Base-by-base conservation (phyloP, 2,888 invertebrate species). In the Hirtodrosophila alboralis region DNA sequence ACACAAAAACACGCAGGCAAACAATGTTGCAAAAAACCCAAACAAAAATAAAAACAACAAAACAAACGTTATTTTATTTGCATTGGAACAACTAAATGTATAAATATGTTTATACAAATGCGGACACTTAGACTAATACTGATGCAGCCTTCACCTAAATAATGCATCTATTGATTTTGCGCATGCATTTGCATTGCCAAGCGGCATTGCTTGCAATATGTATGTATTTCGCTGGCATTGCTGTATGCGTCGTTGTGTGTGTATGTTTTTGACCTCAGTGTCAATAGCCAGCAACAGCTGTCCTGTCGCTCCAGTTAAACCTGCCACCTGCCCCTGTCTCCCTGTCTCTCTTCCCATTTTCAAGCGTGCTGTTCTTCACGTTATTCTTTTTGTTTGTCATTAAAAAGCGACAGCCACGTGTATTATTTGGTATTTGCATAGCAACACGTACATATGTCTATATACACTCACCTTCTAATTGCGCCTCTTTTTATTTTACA, bases 101-200 rank as follows among this genome's bases (percentile, higher is more conserved):
- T 23, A 1, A 7, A 31, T 26, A 27, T 34, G 40, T 7, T 27
- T 33, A 43, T 49, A 37, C 37, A 34, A 28, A 33, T 33, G 37
- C 40, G 54, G 36, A 23, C 10, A 45, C 14, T 28, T 28, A 54
- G 9, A 28, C 13, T 28, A 27, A 48, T 31, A 40, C 37, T 43
- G 54, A 72, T 51, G 54, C 52, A 74, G 71, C 84, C 81, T 83
- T 83, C 81, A 83, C 81, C 84, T 43, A 84, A 75, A 77, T 75
- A 70, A 41, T 73, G 68, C 67, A 75, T 73, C 58, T 77, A 77
- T 78, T 74, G 76, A 76, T 76, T 73, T 76, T 76, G 59, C 70
- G 65, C 73, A 63, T 68, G 54, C 60, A 61, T 49, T 67, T 60
- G 57, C 72, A 71, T 72, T 67, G 72, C 59, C 67, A 72, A 72